Percentiles rank a stretch among this genome's conserved stretches.
Evolutionary conservation across 2,797 vertebrate genomes (phyloP).

Genomic region (Euthynnus affinis): DNA sequence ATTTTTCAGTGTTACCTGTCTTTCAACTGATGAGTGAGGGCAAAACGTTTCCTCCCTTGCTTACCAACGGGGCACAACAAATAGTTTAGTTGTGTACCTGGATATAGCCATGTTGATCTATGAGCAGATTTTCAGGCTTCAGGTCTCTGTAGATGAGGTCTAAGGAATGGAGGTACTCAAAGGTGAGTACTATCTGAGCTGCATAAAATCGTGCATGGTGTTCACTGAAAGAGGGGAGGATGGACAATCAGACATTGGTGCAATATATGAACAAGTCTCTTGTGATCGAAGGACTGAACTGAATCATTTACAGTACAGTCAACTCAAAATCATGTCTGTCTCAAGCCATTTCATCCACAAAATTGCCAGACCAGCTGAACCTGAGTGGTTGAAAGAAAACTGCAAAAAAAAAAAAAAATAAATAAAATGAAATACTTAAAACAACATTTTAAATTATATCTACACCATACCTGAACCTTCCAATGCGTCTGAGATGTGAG

Average conservation of each 20-base stretch:
- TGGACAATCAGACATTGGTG: conserved; percentile 10
- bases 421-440: background rate
- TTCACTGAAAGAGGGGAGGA: conserved; percentile 86
- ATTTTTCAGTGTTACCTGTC: background rate
- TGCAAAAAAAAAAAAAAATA: background rate
- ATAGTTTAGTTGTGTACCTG: conserved; percentile 87
- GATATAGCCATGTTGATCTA: conserved; percentile 99
- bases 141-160: conserved; percentile 99
- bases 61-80: background rate
- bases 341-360: background rate
- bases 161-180: conserved; percentile 99
- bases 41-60: background rate
- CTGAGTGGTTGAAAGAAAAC: background rate
- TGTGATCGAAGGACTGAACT: background rate
- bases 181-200: conserved; percentile 99
- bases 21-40: background rate
- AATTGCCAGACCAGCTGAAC: background rate
- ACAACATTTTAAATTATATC: background rate
- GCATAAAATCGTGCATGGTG: conserved; percentile 98
- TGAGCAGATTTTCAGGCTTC: conserved; percentile 99
- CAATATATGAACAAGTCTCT: background rate
- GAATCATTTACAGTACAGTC: background rate
- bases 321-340: background rate
- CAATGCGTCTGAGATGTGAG: conserved; percentile 98
- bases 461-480: conserved; percentile 93